Percentiles rank a stretch among this genome's conserved stretches.
These are phyloP conservation scores for Myotis pilosus DNA, from an alignment of 2,797 vertebrate species.

Conservation along the genomic window DNA sequence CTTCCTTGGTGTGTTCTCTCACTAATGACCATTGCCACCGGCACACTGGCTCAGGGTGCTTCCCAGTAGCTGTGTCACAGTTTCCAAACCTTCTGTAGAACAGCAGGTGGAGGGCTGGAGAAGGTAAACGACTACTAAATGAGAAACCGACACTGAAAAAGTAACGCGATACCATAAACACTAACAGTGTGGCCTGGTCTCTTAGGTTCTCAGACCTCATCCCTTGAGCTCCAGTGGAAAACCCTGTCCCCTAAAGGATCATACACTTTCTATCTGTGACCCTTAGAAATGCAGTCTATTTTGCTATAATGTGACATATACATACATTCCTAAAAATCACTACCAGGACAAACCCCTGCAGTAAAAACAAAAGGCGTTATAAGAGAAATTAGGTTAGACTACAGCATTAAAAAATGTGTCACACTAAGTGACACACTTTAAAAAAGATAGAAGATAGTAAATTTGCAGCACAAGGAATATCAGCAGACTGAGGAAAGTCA, in stretches of 20 bases:
- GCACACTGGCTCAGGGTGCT: no score
- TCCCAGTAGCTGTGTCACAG: rapidly evolving
- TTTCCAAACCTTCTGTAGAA: neutral
- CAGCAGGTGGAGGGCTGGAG: neutral
- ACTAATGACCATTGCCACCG: neutral
- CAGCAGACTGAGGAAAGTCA: neutral
- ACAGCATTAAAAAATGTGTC: neutral
- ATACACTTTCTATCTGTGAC: neutral
- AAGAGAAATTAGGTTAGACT: neutral
- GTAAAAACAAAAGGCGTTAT: neutral
- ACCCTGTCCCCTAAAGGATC: no score
- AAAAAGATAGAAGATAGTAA: neutral
- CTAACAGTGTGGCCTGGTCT: neutral
- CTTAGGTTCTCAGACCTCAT: neutral
- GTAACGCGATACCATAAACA: neutral
- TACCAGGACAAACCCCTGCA: neutral
- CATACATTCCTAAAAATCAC: neutral
- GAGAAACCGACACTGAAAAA: neutral
- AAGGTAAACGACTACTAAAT: neutral
- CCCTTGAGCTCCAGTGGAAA: neutral
- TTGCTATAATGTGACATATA: neutral
- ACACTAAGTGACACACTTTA: neutral
- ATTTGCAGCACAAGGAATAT: neutral
- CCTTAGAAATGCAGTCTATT: neutral
- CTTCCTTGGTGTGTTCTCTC: neutral